Evolutionary conservation across 1,140 invertebrate genomes (phyloP).

Genomic region (Brachionus calyciflorus): DNA sequence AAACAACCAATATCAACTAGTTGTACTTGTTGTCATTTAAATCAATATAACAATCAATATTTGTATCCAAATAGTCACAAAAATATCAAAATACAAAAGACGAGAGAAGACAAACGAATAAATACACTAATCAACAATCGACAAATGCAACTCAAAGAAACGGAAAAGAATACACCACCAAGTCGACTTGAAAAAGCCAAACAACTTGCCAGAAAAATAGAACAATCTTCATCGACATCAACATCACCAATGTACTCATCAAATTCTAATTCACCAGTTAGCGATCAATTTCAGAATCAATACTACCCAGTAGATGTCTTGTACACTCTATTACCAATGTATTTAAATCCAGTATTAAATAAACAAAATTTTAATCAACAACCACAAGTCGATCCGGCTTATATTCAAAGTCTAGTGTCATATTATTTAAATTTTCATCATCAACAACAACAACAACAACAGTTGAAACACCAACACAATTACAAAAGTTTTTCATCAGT

Average conservation of each 20-base stretch:
- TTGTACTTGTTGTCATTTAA: conserved; percentile 6
- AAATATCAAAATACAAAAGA: background rate
- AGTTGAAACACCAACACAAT: background rate
- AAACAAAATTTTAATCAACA: background rate
- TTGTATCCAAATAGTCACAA: too few relatives aligned
- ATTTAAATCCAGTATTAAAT: background rate
- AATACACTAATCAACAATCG: background rate
- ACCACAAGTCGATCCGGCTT: conserved; percentile 1
- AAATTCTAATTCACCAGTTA: background rate
- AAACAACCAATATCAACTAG: too few relatives aligned
- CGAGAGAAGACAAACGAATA: background rate
- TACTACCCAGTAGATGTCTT: conserved; percentile 23
- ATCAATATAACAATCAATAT: background rate
- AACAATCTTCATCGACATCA: background rate
- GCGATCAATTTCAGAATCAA: background rate
- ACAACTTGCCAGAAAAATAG: background rate
- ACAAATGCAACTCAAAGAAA: background rate
- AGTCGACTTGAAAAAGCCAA: conserved; percentile 31
- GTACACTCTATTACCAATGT: conserved; percentile 23
- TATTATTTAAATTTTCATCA: background rate
- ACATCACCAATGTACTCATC: background rate
- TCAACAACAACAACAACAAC: conserved; percentile 10
- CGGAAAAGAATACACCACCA: background rate
- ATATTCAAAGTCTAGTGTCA: conserved; percentile 10
- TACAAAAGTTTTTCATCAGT: background rate